Conservation (phyloP, 2,113 vertebrate genomes). For the Pseudopipra pipra region DNA sequence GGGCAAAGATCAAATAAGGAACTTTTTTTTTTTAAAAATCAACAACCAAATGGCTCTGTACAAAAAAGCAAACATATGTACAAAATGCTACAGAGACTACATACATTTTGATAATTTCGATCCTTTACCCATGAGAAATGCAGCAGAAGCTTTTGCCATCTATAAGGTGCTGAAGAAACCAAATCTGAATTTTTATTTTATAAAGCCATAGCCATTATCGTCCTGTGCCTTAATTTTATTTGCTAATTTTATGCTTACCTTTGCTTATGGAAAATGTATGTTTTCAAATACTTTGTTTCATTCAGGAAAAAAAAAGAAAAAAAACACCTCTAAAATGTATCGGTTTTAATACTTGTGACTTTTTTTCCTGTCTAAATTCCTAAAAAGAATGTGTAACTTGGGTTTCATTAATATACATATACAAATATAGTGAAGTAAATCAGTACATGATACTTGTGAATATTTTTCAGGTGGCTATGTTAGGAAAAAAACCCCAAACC, state of each 20-base stretch:
- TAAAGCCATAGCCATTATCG: slow-evolving; percentile 64
- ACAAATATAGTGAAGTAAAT: slow-evolving; percentile 53
- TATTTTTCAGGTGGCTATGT: slow-evolving; percentile 66
- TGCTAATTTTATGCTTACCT: slow-evolving; percentile 59
- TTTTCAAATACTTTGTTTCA: slow-evolving; percentile 69
- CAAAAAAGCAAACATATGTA: slow-evolving; percentile 80
- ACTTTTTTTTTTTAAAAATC: slow-evolving; percentile 74
- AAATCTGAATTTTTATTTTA: slow-evolving; percentile 56
- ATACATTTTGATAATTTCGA: slow-evolving; percentile 69
- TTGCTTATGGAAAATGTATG: slow-evolving; percentile 64
- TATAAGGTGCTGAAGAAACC: slow-evolving; percentile 84
- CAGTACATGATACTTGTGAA: slow-evolving; percentile 61
- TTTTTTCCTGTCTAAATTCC: slow-evolving; percentile 54
- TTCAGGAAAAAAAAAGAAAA: slow-evolving; percentile 8
- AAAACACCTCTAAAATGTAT: slow-evolving; percentile 31
- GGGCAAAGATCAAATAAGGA: slow-evolving; percentile 79
- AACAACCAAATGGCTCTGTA: slow-evolving; percentile 84
- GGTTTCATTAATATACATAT: slow-evolving; percentile 53
- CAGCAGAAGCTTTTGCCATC: slow-evolving; percentile 74
- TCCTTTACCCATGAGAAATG: slow-evolving; percentile 68
- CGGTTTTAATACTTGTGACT: slow-evolving; percentile 59
- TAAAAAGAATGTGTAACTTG: slow-evolving; percentile 65
- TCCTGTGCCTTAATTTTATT: slow-evolving; percentile 59
- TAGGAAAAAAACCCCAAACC: slow-evolving; percentile 4
- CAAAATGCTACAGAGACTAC: slow-evolving; percentile 82